Conservation (phyloP, 2,888 invertebrate species). For the Griposia aprilina region DNA sequence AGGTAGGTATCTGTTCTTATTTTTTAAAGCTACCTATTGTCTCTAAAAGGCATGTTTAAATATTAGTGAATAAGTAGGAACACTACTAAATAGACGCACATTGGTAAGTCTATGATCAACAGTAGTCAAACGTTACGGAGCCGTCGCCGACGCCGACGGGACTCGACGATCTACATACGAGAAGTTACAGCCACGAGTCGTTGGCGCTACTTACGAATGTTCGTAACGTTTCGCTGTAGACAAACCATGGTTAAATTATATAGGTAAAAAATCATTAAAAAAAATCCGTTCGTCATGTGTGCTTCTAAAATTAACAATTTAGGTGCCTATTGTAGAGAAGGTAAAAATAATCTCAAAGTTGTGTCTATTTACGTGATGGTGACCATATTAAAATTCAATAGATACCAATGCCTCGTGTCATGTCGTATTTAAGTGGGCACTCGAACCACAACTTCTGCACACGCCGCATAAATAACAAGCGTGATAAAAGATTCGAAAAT, state of each 20-base stretch:
- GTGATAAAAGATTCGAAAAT: constrained; percentile 67
- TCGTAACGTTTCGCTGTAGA: neutral
- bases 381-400: constrained; percentile 16
- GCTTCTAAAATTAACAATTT: neutral
- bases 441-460: constrained; percentile 35
- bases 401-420: constrained; percentile 22
- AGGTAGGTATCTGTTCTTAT: neutral
- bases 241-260: neutral
- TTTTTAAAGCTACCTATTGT: neutral
- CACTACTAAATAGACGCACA: neutral
- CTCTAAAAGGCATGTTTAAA: neutral
- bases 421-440: constrained; percentile 34
- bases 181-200: neutral
- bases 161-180: neutral
- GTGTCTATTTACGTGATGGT: neutral
- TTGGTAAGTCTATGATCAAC: neutral
- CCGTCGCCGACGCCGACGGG: constrained; percentile 33
- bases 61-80: neutral
- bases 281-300: too few species aligned
- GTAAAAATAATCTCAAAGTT: neutral
- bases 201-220: constrained; percentile 1
- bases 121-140: neutral
- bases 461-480: constrained; percentile 63
- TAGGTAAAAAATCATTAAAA: neutral
- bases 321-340: neutral